Evolutionary conservation across 2,113 vertebrate genomes (phyloP), one percentile per base, ranked within the genome.

Genomic region (Empidonax alnorum): DNA sequence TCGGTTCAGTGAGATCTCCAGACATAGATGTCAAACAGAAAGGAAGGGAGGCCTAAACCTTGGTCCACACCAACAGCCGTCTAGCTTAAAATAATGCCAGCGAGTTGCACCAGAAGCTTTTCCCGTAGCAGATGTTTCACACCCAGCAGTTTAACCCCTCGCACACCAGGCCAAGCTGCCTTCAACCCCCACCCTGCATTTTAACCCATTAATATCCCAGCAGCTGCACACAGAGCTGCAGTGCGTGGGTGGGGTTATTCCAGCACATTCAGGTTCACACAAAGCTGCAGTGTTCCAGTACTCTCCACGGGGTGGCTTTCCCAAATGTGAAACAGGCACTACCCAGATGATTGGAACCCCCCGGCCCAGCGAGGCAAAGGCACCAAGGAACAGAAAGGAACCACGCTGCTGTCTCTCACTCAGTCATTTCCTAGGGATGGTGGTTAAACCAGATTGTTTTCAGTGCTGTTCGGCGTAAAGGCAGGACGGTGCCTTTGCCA

Each of bases 401-500:
- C 28, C 59, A 27, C 59, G 10, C 42, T 21, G 46, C 31, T 61
- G 22, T 14, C 25, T n/a, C 46, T 31, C 31, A 53, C 42, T 20
- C 23, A 4, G 27, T 14, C 6, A 0, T 27, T 21, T 73, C 83
- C 59, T 8, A 14, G 4, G 21, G 37, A 23, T 25, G 25, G 46
- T 28, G 39, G n/a, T 67, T 35, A 59, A 44, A 72, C 30, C 33
- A 28, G 46, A 30, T 41, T 50, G 41, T 10, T 61, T 31, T 23
- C 1, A 4, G 41, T 15, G 72, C 31, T 74, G 20, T 22, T 31
- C 19, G 72, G 25, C 56, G 14, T 24, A 20, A 79, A 18, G 6
- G 6, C 31, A 23, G 6, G 4, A 28, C n/a, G 0, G 0, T 5
- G 24, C 50, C 15, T 27, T 1, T 59, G 72, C 62, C 25, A 18